Conservation (phyloP, 1,140 invertebrate species). For the Luehdorfia chinensis region DNA sequence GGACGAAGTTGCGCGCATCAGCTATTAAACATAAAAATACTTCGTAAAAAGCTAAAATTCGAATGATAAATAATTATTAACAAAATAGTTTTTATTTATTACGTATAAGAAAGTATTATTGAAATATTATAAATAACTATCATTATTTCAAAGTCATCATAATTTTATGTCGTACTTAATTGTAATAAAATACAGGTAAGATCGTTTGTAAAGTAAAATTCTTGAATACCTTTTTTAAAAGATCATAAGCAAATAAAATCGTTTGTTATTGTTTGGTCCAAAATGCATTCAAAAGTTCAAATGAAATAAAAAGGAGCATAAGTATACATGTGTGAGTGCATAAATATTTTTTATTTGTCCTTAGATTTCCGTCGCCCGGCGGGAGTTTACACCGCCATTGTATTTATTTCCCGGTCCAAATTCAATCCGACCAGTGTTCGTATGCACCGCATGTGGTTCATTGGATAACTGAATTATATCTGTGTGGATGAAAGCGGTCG, state of each 20-base stretch:
- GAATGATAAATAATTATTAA: too few species aligned
- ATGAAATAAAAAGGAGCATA: conserved; percentile 11
- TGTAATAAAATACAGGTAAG: too few species aligned
- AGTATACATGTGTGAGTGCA: conserved; percentile 13
- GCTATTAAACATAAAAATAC: too few species aligned
- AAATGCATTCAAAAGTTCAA: conserved; percentile 5
- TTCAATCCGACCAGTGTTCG: conserved; percentile 53
- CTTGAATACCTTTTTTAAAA: not conserved
- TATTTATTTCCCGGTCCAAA: conserved; percentile 53
- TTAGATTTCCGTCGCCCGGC: conserved; percentile 42
- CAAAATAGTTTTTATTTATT: too few species aligned
- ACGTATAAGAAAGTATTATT: too few species aligned
- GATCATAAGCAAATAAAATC: not conserved
- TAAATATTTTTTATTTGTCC: conserved; percentile 31
- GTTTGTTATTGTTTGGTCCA: conserved; percentile 7
- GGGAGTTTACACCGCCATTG: conserved; percentile 51
- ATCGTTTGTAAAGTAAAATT: too few species aligned
- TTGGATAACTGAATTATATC: conserved; percentile 68
- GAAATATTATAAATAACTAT: too few species aligned
- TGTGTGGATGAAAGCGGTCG: conserved; percentile 24
- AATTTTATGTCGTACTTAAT: too few species aligned
- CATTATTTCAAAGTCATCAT: too few species aligned
- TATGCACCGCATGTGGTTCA: conserved; percentile 61
- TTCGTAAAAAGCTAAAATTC: too few species aligned
- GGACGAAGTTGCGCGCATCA: too few species aligned